Evolutionary conservation across 2,888 invertebrate genomes (phyloP).

Genomic region (Oscheius myriophilus): DNA sequence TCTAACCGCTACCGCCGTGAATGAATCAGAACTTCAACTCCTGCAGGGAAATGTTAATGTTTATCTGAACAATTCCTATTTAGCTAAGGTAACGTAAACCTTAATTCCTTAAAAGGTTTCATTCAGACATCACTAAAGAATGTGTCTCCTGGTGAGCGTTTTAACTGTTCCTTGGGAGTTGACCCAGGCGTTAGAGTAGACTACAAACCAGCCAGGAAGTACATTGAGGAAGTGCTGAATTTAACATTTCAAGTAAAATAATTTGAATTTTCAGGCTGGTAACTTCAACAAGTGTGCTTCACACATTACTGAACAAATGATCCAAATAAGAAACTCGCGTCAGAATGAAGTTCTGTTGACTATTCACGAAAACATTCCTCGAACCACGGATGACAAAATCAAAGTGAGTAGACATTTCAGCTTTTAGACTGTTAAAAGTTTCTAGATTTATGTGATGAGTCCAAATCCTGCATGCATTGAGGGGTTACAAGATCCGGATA

Average conservation of each 20-base stretch:
- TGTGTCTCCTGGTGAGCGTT: constrained; percentile 71
- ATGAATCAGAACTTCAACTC: constrained; percentile 54
- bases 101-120: neutral
- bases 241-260: neutral
- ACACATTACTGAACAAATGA: constrained; percentile 52
- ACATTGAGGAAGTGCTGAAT: constrained; percentile 64
- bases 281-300: constrained; percentile 43
- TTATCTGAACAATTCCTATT: constrained; percentile 59
- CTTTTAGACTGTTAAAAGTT: neutral
- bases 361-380: constrained; percentile 59
- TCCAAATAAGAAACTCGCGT: constrained; percentile 56
- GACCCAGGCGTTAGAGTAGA: constrained; percentile 71
- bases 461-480: constrained; percentile 31
- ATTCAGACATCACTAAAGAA: constrained; percentile 62
- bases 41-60: constrained; percentile 59
- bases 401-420: constrained; percentile 38
- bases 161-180: constrained; percentile 71
- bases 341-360: constrained; percentile 46
- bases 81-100: constrained; percentile 47
- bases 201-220: constrained; percentile 71
- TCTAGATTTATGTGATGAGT: constrained; percentile 32
- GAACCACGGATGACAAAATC: constrained; percentile 64
- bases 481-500: constrained; percentile 20
- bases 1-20: constrained; percentile 55
- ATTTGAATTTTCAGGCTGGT: neutral